Base-by-base conservation (phyloP, 2,113 vertebrate genomes). In the Perca schrenkii region DNA sequence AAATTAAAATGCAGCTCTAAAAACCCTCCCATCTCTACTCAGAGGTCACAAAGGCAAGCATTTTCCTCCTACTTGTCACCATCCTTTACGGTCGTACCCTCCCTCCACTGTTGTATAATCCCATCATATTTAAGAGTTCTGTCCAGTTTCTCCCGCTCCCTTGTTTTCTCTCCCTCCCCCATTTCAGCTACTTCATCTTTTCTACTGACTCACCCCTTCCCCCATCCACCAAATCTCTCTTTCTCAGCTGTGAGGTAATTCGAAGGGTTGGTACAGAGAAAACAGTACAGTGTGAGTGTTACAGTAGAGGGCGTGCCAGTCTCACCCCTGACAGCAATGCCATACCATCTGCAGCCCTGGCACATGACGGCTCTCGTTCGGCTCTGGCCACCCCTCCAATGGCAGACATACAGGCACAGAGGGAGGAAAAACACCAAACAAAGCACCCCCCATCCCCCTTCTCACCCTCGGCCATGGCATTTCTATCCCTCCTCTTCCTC, bases 281-380 rank as follows among this genome's bases (percentile, higher is more conserved):
- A 68, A 62, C 69, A 62, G 85, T 93, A 89, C 86, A 86, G 88
- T 90, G 78, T 17, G 58, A 80, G 70, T 80, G 79, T 68, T 93
- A 93, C 91, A 93, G 92, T 95, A 88, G 79, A 86, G 85, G 85
- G 79, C 86, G 91, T 77, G 90, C 90, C 84, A 85, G 90, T 83
- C 77, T 46, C 74, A 81, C 28, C 63, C 70, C 87, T 77, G 79
- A 91, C 83, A 74, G 90, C 77, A 76, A 88, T 52, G 84, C 84
- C 70, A 77, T 43, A 77, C 94, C 95, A 96, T 95, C 95, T 95
- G 95, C 87, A 92, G 92, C 87, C 89, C 94, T 95, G 94, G 94
- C 95, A 94, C 90, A 81, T 53, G 8, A 22, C 13, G 28, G 77
- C 84, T 86, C 71, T 74, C 25, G 3, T 34, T 57, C 52, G 72